Base-by-base conservation (phyloP, 2,888 invertebrate species). In the Dichetophora obliterata region DNA sequence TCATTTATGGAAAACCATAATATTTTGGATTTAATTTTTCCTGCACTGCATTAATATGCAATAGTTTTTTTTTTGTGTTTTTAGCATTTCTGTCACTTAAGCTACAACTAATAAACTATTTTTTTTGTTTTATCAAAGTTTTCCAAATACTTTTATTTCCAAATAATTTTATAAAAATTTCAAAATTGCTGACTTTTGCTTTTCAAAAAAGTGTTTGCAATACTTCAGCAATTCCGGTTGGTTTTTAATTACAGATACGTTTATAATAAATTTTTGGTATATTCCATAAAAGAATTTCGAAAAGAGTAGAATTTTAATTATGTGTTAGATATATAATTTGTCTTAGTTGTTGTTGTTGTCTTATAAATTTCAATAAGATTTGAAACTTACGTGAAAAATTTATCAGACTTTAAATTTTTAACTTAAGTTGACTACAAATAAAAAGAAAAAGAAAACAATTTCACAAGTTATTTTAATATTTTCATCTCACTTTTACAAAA, bases 391-490 rank as follows among this genome's bases (percentile, higher is more conserved):
- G 50, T 27, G 43, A 71, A 50, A 65, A 65, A 54, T 66, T 34
- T 82, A 83, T 86, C 86, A 85, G 85, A 85, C 86, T 86, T 85
- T 84, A 86, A 74, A 86, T 84, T 83, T 85, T 84, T 82, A 85
- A 85, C 84, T 82, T 84, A 86, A 85, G 83, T 84, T 82, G 82
- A 82, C 86, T 86, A 86, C 83, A 82, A 82, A 83, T 80, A 83
- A 81, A 83, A 48, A 24, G n/a, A 69, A 71, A 81, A 65, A 43
- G 37, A 74, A 73, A 22, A 19, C 24, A 0, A 19, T 22, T 19
- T 11, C 5, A 6, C 61, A 59, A n/a, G 19, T 61, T 31, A 31
- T 43, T 50, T 27, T 14, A 75, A 80, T 77, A 9, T 66, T 66
- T 27, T 16, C 2, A 48, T 43, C 11, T 66, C 34, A 3, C 27